Evolutionary conservation across 2,113 vertebrate species (phyloP), one percentile per base, ranked within the genome.

Genomic region (Barnardius zonarius): DNA sequence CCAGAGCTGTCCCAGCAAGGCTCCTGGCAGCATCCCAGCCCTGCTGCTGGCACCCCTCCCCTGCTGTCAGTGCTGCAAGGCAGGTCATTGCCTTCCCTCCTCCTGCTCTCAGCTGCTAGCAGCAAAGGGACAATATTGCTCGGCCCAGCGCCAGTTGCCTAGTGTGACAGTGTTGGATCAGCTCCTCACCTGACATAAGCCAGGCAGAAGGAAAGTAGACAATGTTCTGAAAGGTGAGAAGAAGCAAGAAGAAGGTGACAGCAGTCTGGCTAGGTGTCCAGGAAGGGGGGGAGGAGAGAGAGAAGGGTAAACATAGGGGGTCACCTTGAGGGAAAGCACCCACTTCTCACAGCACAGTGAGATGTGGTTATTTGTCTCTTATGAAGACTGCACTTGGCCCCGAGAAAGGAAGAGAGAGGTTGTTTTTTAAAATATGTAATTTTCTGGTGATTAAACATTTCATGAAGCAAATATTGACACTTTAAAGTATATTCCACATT

Each of bases 171-270:
- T 0, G 6, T 90, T 93, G 95, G 95, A 96, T 95, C 95, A 75
- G 48, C 90, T 96, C 93, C 88, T 92, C 86, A 96, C 86, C 88
- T 97, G 96, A 92, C 92, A 96, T 74, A 96, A 95, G 88, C 91
- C 61, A 61, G 86, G 86, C 92, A 96, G 91, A 78, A 84, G 92
- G 94, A 91, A 90, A 85, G 96, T 62, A 95, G 92, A 90, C 91
- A 87, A 88, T 95, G 90, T 97, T 95, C 95, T 91, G 86, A 94
- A 96, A 96, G 93, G 93, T 95, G 95, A 97, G 95, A 95, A 96
- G 90, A 92, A 89, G 46, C 88, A 92, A 94, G 90, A 57, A 83
- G 90, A 94, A 95, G 90, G 87, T 95, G 95, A 93, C 89, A 92
- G 87, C 69, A 94, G 57, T 62, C 86, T 94, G 95, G 80, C 8